Percentiles rank a stretch among this genome's conserved stretches.
These are phyloP conservation scores for Saguinus imperator DNA, from an alignment of 2,113 vertebrate species.

Conservation along the genomic window DNA sequence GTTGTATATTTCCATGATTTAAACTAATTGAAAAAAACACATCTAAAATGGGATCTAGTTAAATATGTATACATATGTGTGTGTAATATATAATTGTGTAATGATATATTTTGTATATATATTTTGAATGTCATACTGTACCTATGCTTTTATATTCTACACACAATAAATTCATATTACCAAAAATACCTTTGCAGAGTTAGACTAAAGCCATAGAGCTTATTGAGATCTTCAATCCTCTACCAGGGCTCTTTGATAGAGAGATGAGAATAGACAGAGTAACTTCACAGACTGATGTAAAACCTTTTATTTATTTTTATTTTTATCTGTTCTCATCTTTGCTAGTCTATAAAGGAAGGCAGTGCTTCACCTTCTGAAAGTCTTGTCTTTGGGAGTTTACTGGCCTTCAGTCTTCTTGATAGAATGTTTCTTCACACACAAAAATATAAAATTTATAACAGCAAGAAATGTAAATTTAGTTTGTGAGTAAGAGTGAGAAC, in stretches of 20 bases:
- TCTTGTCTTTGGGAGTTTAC: neutral
- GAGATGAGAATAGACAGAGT: neutral
- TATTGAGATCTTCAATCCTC: neutral
- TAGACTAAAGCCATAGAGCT: neutral
- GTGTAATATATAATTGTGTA: neutral
- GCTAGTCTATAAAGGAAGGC: neutral
- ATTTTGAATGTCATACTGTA: neutral
- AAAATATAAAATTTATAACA: constrained; percentile 57
- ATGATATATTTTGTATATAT: too few relatives aligned
- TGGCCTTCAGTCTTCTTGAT: neutral
- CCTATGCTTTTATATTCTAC: neutral
- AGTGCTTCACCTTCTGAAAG: neutral
- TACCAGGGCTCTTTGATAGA: neutral
- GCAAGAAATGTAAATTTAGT: constrained; percentile 56
- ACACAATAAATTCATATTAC: neutral
- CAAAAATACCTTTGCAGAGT: neutral
- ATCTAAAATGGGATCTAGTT: neutral
- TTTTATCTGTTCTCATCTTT: neutral
- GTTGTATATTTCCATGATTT: neutral
- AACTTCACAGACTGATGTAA: neutral
- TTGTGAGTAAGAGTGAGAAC: constrained; percentile 42
- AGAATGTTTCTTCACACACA: constrained; percentile 6
- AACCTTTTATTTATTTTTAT: neutral
- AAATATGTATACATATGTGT: neutral
- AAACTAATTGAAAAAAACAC: neutral